These are phyloP conservation scores for Misgurnus mizolepis DNA, from an alignment of 2,113 vertebrate species.

Conservation along the genomic window DNA sequence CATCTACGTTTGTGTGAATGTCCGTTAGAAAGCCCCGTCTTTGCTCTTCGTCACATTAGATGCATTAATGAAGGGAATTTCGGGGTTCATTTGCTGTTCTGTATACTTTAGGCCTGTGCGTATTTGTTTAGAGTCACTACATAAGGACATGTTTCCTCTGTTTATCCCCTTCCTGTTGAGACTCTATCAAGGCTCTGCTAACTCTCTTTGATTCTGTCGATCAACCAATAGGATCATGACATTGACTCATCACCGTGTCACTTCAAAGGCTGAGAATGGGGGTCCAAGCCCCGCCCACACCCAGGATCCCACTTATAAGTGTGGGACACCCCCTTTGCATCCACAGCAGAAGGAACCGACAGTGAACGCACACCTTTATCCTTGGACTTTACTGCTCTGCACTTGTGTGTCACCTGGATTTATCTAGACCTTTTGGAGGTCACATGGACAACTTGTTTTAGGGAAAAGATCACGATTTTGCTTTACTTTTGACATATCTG, in stretches of 20 bases:
- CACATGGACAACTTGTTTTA: slow-evolving; percentile 32
- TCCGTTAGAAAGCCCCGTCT: slow-evolving; percentile 25
- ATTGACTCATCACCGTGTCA: slow-evolving; percentile 83
- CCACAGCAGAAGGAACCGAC: slow-evolving; percentile 55
- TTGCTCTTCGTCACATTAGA: slow-evolving; percentile 41
- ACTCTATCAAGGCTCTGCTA: slow-evolving; percentile 88
- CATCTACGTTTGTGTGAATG: slow-evolving; percentile 53
- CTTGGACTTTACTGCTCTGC: slow-evolving; percentile 56
- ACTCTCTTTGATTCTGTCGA: slow-evolving; percentile 87
- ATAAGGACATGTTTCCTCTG: slow-evolving; percentile 82
- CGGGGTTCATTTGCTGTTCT: slow-evolving; percentile 50
- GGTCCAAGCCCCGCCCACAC: slow-evolving; percentile 78
- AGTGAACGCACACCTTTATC: slow-evolving; percentile 21
- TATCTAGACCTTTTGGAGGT: slow-evolving; percentile 20
- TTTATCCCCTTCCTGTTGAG: slow-evolving; percentile 81
- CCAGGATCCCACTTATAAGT: slow-evolving; percentile 78
- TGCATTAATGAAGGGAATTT: slow-evolving; percentile 58
- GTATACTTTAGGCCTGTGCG: slow-evolving; percentile 61
- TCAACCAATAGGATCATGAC: slow-evolving; percentile 76
- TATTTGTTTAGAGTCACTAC: slow-evolving; percentile 86
- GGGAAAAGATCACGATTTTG: neutral
- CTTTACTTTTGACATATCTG: neutral
- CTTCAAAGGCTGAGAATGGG: slow-evolving; percentile 85
- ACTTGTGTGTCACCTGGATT: slow-evolving; percentile 18
- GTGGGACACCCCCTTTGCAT: slow-evolving; percentile 60